phyloP scores from a whole-genome alignment of 1,140 invertebrate species.

The Neuroterus valhalla region DNA sequence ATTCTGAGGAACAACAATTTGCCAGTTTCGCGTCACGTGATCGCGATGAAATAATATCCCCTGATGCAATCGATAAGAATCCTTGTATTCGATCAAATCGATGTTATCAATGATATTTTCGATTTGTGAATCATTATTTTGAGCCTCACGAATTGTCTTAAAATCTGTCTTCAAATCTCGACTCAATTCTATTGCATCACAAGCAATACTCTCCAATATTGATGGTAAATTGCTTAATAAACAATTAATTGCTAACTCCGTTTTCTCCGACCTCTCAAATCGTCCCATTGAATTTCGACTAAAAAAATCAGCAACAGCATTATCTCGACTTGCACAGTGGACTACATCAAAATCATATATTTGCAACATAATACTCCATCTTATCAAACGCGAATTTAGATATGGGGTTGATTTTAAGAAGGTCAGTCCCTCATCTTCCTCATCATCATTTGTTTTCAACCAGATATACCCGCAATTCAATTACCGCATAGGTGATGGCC shows the following conservation, averaged over 20 bases:
- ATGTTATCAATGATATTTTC: too few relatives aligned
- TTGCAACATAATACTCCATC: conserved; percentile 69
- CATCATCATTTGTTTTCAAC: conserved; percentile 56
- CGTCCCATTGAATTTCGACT: conserved; percentile 33
- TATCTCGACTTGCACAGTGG: conserved; percentile 54
- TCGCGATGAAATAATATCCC: too few relatives aligned
- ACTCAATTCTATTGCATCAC: too few relatives aligned
- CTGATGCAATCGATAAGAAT: too few relatives aligned
- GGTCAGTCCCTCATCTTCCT: conserved; percentile 70
- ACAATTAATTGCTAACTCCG: neutral
- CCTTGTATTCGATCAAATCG: too few relatives aligned
- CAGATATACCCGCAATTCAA: conserved; percentile 58
- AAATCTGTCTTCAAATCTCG: too few relatives aligned
- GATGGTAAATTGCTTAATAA: too few relatives aligned
- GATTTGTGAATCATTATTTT: too few relatives aligned
- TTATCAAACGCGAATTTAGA: conserved; percentile 63
- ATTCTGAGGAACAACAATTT: too few relatives aligned
- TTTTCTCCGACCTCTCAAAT: neutral
- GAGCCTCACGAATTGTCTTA: too few relatives aligned
- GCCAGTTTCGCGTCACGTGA: too few relatives aligned
- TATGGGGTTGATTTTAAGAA: conserved; percentile 69
- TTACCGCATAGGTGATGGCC: conserved; percentile 55
- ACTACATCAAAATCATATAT: conserved; percentile 66
- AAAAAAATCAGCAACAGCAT: conserved; percentile 40
- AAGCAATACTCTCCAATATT: too few relatives aligned